These are phyloP conservation scores for Reinhardtius hippoglossoides DNA, from an alignment of 2,113 vertebrate species.

Conservation along the genomic window DNA sequence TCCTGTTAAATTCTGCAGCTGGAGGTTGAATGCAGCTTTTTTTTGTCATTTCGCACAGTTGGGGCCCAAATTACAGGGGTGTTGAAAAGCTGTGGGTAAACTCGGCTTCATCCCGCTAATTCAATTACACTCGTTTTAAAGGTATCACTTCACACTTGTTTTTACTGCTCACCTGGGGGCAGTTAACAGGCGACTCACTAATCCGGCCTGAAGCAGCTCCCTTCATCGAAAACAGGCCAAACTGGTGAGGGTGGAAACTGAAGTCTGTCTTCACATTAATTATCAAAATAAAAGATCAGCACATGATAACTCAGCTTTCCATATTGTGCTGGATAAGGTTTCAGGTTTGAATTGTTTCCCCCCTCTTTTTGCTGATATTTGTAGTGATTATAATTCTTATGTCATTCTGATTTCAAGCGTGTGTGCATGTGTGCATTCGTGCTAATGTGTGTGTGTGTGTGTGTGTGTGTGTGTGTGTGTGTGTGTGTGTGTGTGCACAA, in stretches of 20 bases:
- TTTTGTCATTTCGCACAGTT: slow-evolving; percentile 3
- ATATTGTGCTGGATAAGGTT: too few species aligned
- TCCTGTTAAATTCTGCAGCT: slow-evolving; percentile 38
- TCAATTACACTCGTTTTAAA: slow-evolving; percentile 57
- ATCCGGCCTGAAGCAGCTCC: slow-evolving; percentile 47
- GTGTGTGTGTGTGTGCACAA: not conserved
- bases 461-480: not conserved
- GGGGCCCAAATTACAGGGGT: slow-evolving; percentile 22
- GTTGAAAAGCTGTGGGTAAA: slow-evolving; percentile 42
- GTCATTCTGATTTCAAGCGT: not conserved
- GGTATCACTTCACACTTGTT: slow-evolving; percentile 57
- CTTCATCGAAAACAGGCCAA: slow-evolving; percentile 46
- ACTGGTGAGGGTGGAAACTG: not conserved
- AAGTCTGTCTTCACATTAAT: not conserved
- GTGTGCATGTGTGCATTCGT: not conserved
- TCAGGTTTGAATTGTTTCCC: too few species aligned
- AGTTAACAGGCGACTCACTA: slow-evolving; percentile 25
- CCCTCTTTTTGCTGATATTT: not conserved
- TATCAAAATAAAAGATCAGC: not conserved
- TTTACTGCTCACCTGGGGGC: slow-evolving; percentile 66
- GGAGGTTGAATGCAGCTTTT: slow-evolving; percentile 2
- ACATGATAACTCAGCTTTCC: not conserved
- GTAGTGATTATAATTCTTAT: not conserved
- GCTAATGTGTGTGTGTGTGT: not conserved
- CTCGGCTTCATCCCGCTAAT: slow-evolving; percentile 49